Percentiles rank a stretch among this genome's conserved stretches.
These are phyloP conservation scores for Raja brachyura DNA, from an alignment of 2,113 vertebrate species.

Conservation along the genomic window DNA sequence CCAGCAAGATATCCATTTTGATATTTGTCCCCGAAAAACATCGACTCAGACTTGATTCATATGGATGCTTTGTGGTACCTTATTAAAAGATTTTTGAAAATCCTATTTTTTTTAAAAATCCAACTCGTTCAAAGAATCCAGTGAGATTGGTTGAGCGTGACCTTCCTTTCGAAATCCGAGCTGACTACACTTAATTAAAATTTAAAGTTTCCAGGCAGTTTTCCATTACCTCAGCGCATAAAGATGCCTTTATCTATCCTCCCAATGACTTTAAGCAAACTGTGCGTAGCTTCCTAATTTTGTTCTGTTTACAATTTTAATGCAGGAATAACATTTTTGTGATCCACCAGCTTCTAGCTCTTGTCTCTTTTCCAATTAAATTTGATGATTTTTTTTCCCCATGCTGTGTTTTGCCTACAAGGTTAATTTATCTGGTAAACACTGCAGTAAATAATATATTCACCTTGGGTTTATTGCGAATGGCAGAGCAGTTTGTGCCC, in stretches of 20 bases:
- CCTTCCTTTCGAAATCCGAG: background rate
- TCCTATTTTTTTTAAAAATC: background rate
- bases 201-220: background rate
- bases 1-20: too few relatives aligned
- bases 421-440: background rate
- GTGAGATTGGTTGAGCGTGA: background rate
- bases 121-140: background rate
- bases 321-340: background rate
- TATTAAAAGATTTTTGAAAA: background rate
- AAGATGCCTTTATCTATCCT: background rate
- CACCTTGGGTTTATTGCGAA: too few relatives aligned
- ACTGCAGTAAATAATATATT: background rate
- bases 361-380: background rate
- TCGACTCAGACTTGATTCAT: background rate
- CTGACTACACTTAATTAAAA: background rate
- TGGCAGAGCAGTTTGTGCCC: too few relatives aligned
- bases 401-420: too few relatives aligned
- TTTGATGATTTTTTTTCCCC: background rate
- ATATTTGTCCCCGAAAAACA: background rate
- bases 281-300: background rate
- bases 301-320: background rate
- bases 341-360: background rate
- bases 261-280: background rate
- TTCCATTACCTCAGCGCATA: background rate
- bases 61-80: background rate